Base-by-base conservation (phyloP, 2,797 vertebrate genomes). In the Sorex maritimensis region DNA sequence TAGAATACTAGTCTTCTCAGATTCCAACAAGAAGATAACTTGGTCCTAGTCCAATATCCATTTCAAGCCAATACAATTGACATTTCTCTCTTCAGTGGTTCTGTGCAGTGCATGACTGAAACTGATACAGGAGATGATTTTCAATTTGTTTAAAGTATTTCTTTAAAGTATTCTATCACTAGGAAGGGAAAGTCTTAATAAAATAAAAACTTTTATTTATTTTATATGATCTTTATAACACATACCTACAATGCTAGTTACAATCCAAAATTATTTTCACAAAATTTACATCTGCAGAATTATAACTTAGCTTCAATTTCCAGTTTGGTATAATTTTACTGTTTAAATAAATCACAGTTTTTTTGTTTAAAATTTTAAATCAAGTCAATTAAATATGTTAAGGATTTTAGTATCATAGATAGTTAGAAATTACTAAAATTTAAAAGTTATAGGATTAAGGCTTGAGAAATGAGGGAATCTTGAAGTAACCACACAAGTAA, bases 331-430 rank as follows among this genome's bases (percentile, higher is more conserved):
- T 78, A 24, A 1, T 84, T 93, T 86, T 73, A 83, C 19, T 63
- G 10, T 28, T 75, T 34, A 41, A 5, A 88, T 58, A 67, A 77
- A 78, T 4, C 28, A 58, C 75, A 2, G 38, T 75, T 90, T 90
- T 90, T 67, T 30, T 96, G 28, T 86, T 86, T 86, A 74, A 67
- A 63, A 74, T 85, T 93, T 67, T 93, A 92, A 74, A 93, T 72
- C 52, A 17, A 90, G n/a, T 84, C 11, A 34, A 85, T 58, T 87
- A 61, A 55, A 61, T 19, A 21, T 61, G 19, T 3, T 58, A 89
- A 77, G 75, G 88, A 81, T 93, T 21, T 58, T n/a, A 75, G 3
- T 72, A 74, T 68, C 75, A 72, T 13, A 93, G 8, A 3, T 68
- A 65, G 13, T 21, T n/a, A 83, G 84, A 93, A 92, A 92, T 63